Evolutionary conservation across 1,140 invertebrate species (phyloP).

Genomic region (Leptinotarsa texana): DNA sequence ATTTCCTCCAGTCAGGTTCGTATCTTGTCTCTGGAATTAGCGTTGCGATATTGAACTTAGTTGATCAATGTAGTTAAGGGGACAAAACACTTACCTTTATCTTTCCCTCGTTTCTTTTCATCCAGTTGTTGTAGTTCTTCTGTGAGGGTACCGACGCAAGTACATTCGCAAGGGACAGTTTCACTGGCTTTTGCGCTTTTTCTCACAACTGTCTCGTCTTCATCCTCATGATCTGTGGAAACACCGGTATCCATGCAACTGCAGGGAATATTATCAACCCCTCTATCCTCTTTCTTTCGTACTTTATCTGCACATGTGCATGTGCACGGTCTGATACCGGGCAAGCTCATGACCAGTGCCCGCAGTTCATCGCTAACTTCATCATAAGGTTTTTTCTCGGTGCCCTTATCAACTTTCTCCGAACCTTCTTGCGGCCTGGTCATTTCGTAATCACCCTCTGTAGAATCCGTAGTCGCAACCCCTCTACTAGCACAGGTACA

Average conservation of each 20-base stretch:
- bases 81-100: too few species aligned
- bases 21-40: background rate
- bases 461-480: background rate
- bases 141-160: background rate
- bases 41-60: too few species aligned
- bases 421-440: too few species aligned
- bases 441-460: too few species aligned
- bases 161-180: background rate
- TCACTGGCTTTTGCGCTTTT: background rate
- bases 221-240: too few species aligned
- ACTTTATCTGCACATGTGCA: background rate
- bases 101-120: too few species aligned
- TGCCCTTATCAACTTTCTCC: too few species aligned
- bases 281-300: background rate
- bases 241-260: too few species aligned
- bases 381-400: background rate
- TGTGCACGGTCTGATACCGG: background rate
- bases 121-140: too few species aligned
- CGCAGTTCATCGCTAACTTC: background rate
- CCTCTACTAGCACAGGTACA: background rate
- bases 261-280: too few species aligned
- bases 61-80: too few species aligned
- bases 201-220: background rate
- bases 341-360: background rate
- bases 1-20: background rate